phyloP scores from a whole-genome alignment of 2,888 invertebrate genomes.

The Encarsia formosa region DNA sequence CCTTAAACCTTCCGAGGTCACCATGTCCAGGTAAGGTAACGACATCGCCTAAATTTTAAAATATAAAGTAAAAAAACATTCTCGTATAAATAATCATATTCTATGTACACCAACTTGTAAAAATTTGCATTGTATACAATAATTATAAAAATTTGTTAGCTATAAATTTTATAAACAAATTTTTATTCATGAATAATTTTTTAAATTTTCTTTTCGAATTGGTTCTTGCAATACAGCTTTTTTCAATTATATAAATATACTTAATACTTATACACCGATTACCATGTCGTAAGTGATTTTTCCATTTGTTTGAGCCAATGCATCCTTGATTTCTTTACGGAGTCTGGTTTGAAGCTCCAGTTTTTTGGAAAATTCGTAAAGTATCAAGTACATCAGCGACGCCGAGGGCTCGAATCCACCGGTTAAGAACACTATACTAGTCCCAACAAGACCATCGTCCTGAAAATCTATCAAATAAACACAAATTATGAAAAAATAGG shows the following conservation, averaged over 20 bases:
- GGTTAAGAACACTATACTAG: slow-evolving; percentile 33
- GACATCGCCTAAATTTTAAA: not conserved
- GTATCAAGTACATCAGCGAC: slow-evolving; percentile 32
- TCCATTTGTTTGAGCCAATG: slow-evolving; percentile 30
- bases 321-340: slow-evolving; percentile 33
- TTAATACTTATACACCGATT: not conserved
- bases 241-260: not conserved
- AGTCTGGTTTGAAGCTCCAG: slow-evolving; percentile 34
- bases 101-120: too few relatives aligned
- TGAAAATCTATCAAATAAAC: slow-evolving; percentile 38
- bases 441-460: slow-evolving; percentile 36
- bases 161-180: not conserved
- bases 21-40: slow-evolving; percentile 40
- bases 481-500: too few relatives aligned
- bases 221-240: not conserved
- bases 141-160: not conserved
- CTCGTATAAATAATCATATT: too few relatives aligned
- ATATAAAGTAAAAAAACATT: not conserved
- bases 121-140: not conserved
- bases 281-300: slow-evolving; percentile 42
- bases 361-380: slow-evolving; percentile 38
- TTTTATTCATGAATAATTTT: not conserved
- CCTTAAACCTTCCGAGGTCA: slow-evolving; percentile 46
- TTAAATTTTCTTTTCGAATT: not conserved
- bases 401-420: slow-evolving; percentile 43